Evolutionary conservation across 2,797 vertebrate genomes (phyloP), one percentile per base, ranked within the genome.

Genomic region (Amblyopsis hoosieri): DNA sequence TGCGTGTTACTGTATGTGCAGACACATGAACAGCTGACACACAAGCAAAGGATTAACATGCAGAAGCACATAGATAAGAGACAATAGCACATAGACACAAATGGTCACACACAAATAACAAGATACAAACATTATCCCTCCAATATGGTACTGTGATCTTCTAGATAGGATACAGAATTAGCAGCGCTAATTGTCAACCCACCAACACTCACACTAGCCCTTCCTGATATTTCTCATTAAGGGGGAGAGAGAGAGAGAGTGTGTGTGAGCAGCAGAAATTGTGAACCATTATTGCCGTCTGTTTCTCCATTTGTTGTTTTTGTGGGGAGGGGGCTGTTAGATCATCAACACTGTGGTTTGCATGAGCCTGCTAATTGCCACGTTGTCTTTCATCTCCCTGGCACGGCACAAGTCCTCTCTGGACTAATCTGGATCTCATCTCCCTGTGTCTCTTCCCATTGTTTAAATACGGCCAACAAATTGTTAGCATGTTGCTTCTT

Each of bases 331-430:
- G 19, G 51, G 62, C 60, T 42, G 54, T 72, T 81, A 74, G 76
- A 83, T 82, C 75, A 54, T 67, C 54, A 62, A 1, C 65, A 47
- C 61, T 0, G 33, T 45, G 12, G 6, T 45, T 56, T 19, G 45
- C 14, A 19, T 49, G 31, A 70, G 58, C 53, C 57, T 56, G 68
- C 72, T 87, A 83, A 85, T 87, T 81, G 75, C 77, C 51, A 62
- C 59, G 31, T 61, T 69, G 54, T 58, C 62, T 85, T 82, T 85
- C 63, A 84, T 84, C 76, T 76, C 51, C 12, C n/a, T 61, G 62
- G 60, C 4, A 4, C 59, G 3, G 53, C 9, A 17, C 52, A 74
- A 61, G 76, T 80, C 62, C 69, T 75, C 62, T 64, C 67, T 64
- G 67, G 78, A 69, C 60, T 75, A 51, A 19, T 29, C 52, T 70